Base-by-base conservation (phyloP, 37 sponge, comb jelly and placozoan species). In the Theonella swinhoei region DNA sequence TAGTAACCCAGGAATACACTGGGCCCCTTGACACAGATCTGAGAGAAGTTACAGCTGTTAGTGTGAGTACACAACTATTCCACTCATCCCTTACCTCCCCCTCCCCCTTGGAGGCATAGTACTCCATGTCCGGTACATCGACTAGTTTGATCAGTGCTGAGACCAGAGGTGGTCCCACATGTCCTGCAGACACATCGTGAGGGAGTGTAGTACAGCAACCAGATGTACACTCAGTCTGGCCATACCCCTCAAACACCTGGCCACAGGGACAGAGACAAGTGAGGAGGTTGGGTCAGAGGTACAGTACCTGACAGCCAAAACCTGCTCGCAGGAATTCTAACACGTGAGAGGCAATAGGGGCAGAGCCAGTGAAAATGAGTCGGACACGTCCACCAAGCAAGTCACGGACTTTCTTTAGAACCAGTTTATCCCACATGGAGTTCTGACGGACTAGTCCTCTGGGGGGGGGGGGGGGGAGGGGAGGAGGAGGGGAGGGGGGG, bases 161-260 rank as follows among this genome's bases (percentile, higher is more conserved):
- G 35, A 88, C 23, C 37, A 94, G 72, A 26, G 95, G 93, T 1
- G 96, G 87, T 4, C 99, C 99, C 30, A 98, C 99, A 64, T 96
- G 90, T 2, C 99, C 99, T 1, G 77, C 61, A 4, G 62, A 25
- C 24, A 60, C 58, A 63, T 96, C 96, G 4, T 90, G 90, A 8
- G 82, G 91, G 9, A 84, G 47, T 17, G 94, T 91, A n/a, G 94
- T 3, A 7, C 84, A 78, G 68, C 87, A 68, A 2, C 86, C 95
- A 1, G 96, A 94, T 4, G 85, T 75, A 62, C 85, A 88, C 76
- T 98, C 99, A 0, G 99, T 98, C 86, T 98, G 99, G 3, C 99
- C 99, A 85, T 98, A 98, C 22, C 99, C 99, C 86, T 98, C 94
- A 72, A 87, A 63, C 43, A 97, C 93, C 70, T 91, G 71, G 3